Conservation (phyloP, 2,113 vertebrate species). For the Hippocampus abdominalis region DNA sequence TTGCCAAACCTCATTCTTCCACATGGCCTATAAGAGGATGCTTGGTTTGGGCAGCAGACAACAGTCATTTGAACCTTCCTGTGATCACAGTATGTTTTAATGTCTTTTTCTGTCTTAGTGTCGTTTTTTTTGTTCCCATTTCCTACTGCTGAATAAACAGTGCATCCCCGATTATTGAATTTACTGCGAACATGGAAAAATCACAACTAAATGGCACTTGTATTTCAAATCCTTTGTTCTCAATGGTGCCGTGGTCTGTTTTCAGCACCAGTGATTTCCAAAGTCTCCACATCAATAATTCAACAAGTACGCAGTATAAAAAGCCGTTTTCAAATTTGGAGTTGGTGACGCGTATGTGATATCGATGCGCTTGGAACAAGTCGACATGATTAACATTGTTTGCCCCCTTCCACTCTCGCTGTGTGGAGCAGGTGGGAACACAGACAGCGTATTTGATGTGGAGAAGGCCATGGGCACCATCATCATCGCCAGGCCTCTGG, state of each 20-base stretch:
- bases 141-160: not conserved
- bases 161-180: not conserved
- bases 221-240: not conserved
- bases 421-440: conserved; percentile 82
- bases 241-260: not conserved
- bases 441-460: conserved; percentile 86
- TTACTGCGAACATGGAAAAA: not conserved
- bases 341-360: not conserved
- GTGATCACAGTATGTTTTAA: not conserved
- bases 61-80: not conserved
- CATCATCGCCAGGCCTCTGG: conserved; percentile 89
- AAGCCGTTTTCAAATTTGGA: not conserved
- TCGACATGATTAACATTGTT: not conserved
- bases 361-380: not conserved
- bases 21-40: conserved; percentile 9
- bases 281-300: not conserved
- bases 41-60: conserved; percentile 6
- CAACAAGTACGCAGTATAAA: not conserved
- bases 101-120: conserved; percentile 2
- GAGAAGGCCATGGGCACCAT: conserved; percentile 91
- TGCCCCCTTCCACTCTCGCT: conserved; percentile 9
- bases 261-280: not conserved
- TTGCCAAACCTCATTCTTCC: conserved; percentile 17
- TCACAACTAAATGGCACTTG: not conserved
- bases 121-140: not conserved